phyloP scores from a whole-genome alignment of 2,113 vertebrate genomes.

The Poeciliopsis prolifica region DNA sequence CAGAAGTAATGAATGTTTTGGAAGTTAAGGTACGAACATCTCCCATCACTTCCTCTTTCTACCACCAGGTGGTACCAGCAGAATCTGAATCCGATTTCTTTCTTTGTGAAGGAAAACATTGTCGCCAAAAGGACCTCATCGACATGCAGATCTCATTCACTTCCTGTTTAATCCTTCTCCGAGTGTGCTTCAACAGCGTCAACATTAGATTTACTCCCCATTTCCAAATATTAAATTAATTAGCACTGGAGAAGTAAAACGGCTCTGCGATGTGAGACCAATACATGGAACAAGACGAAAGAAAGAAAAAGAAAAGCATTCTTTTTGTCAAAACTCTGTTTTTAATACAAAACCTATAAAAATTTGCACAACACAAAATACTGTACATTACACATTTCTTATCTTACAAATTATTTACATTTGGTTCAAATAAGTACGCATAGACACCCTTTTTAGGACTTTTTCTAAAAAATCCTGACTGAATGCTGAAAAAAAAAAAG shows the following conservation, averaged over 20 bases:
- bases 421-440: constrained; percentile 44
- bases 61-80: too few species aligned
- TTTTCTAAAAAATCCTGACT: constrained; percentile 3
- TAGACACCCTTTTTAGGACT: constrained; percentile 33
- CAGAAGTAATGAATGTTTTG: too few species aligned
- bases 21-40: too few species aligned
- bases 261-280: background rate
- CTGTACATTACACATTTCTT: constrained; percentile 77
- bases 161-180: too few species aligned
- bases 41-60: too few species aligned
- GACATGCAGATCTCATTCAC: too few species aligned
- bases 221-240: constrained; percentile 65
- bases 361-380: constrained; percentile 71
- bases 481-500: background rate
- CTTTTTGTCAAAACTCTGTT: constrained; percentile 22
- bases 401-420: constrained; percentile 73
- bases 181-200: background rate
- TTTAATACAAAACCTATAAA: constrained; percentile 75
- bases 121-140: too few species aligned
- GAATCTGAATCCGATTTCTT: too few species aligned
- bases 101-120: too few species aligned
- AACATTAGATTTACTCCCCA: background rate
- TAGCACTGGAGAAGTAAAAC: background rate
- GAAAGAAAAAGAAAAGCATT: constrained; percentile 17
- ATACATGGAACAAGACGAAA: background rate